A percentile compares a stretch with the other conserved stretches of the same genome.
phyloP scores from a whole-genome alignment of 2,888 invertebrate genomes.

The Pachycephus smyrnensis region DNA sequence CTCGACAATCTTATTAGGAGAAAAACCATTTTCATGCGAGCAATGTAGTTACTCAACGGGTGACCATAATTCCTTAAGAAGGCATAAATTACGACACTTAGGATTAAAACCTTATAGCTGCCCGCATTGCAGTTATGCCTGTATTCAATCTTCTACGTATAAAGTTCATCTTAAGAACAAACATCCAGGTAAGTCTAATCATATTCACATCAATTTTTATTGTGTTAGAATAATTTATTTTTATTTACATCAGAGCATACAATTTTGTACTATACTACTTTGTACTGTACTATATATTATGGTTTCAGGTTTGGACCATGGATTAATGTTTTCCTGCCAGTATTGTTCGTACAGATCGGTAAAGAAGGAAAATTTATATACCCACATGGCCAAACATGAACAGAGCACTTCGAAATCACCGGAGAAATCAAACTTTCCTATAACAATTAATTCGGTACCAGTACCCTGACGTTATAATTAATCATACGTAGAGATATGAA shows the following conservation, averaged over 20 bases:
- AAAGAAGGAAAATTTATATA: constrained; percentile 73
- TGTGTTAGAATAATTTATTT: neutral
- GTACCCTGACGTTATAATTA: neutral
- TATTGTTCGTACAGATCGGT: constrained; percentile 75
- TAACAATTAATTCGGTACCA: neutral
- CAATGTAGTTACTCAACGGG: constrained; percentile 79
- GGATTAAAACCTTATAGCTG: constrained; percentile 83
- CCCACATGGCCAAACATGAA: constrained; percentile 67
- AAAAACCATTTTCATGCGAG: constrained; percentile 83
- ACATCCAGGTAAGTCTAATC: constrained; percentile 72
- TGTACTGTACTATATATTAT: neutral
- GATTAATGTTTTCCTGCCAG: constrained; percentile 73
- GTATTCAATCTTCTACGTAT: constrained; percentile 84
- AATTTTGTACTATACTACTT: neutral
- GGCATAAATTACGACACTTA: constrained; percentile 83
- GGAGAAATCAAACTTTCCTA: neutral
- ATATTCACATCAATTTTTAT: neutral
- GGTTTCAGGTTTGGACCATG: constrained; percentile 68
- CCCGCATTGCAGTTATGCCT: constrained; percentile 81
- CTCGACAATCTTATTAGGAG: constrained; percentile 68
- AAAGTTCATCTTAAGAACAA: constrained; percentile 83
- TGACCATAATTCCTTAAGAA: constrained; percentile 84
- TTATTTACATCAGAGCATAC: neutral
- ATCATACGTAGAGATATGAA: neutral
- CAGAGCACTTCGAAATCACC: constrained; percentile 10